Evolutionary conservation across 1,140 invertebrate species (phyloP), one percentile per base, ranked within the genome.

Genomic region (Ostrea edulis): DNA sequence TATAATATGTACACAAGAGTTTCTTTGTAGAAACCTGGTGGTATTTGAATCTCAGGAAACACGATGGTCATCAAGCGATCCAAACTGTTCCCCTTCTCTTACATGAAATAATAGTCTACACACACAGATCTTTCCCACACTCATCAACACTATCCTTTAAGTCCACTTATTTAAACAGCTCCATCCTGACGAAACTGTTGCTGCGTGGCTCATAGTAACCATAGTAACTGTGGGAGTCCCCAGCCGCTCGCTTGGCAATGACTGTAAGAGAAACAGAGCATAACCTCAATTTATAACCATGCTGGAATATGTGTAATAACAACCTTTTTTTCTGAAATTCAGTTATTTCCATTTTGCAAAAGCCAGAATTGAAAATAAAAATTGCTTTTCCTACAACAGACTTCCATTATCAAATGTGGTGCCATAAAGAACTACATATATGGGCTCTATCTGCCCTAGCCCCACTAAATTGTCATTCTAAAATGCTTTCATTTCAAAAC

Each of bases 11-110:
- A 77, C 22, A 77, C 12, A 29, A 77, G 11, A 77, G 68, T 77
- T 77, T 77, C 25, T 77, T 77, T 77, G 68, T 77, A 77, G 68
- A 35, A 77, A 77, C 25, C 25, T 29, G 68, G 68, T 77, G 68
- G 68, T 22, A 77, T n/a, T 14, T 77, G 22, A 77, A 77, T 77
- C 68, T 25, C 68, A 8, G 35, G 68, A 77, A 29, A 9, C 29
- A 25, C 68, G 35, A 11, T 35, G 68, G 14, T 35, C 25, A 77
- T 77, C 68, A 77, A 77, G 68, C 35, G 68, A 77, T 77, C 25
- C 29, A 77, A 77, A 77, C 35, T 29, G 22, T 62, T 62, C 55
- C 20, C 14, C n/a, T 62, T 20, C n/a, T 35, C 25, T 62, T 62
- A 7, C 58, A 20, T 62, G 12, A 25, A 29, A 17, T 35, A 11